Conservation (phyloP, 2,888 invertebrate species). For the Phania funesta region DNA sequence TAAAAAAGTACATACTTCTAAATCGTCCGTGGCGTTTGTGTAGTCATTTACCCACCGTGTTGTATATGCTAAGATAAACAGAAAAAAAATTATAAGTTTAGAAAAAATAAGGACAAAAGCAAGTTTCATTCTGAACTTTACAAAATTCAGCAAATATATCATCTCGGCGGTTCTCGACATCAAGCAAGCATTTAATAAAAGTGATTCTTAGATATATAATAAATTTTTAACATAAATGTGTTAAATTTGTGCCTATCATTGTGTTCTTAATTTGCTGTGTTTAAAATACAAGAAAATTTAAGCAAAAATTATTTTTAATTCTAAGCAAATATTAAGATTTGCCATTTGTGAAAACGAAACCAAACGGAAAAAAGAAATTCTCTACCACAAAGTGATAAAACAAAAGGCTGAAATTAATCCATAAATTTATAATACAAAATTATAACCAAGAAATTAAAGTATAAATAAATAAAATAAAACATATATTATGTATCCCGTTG, state of each 20-base stretch:
- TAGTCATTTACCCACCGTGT: slow-evolving; percentile 61
- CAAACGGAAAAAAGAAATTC: slow-evolving; percentile 75
- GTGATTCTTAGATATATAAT: slow-evolving; percentile 59
- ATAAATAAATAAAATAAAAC: slow-evolving; percentile 56
- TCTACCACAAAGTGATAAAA: slow-evolving; percentile 78
- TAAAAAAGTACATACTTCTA: slow-evolving; percentile 50
- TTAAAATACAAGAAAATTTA: slow-evolving; percentile 62
- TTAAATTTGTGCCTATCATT: slow-evolving; percentile 77
- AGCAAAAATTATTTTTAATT: slow-evolving; percentile 52
- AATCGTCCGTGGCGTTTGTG: slow-evolving; percentile 50
- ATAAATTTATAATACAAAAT: slow-evolving; percentile 70
- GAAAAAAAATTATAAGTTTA: too few relatives aligned
- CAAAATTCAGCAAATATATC: slow-evolving; percentile 1
- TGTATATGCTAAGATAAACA: slow-evolving; percentile 49
- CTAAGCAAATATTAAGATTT: slow-evolving; percentile 69
- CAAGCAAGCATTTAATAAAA: slow-evolving; percentile 62
- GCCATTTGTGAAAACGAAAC: slow-evolving; percentile 74
- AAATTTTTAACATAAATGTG: slow-evolving; percentile 49
- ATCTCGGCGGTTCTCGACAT: slow-evolving; percentile 54
- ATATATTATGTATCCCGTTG: slow-evolving; percentile 85
- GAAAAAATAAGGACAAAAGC: slow-evolving; percentile 55
- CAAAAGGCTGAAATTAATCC: slow-evolving; percentile 76
- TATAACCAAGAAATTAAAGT: slow-evolving; percentile 68
- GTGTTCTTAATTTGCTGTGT: slow-evolving; percentile 76
- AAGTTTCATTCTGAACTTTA: slow-evolving; percentile 36